Percentiles rank a stretch among this genome's conserved stretches.
Evolutionary conservation across 1,140 invertebrate species (phyloP).

Genomic region (Spodoptera frugiperda): DNA sequence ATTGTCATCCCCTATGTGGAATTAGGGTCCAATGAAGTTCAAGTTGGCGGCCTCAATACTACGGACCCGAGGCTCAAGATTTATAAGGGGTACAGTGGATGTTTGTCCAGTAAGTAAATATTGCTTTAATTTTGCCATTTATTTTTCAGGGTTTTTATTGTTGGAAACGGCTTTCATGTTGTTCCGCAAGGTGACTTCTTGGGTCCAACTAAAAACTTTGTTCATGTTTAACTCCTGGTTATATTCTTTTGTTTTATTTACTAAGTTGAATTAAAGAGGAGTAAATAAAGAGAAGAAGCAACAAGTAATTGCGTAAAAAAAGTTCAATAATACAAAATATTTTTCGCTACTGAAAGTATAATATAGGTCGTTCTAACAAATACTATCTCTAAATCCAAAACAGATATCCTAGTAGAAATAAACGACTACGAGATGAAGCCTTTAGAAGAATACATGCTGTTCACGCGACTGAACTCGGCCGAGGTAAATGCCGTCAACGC

Average conservation of each 20-base stretch:
- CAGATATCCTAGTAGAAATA: slow-evolving; percentile 93
- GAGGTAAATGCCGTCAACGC: slow-evolving; percentile 93
- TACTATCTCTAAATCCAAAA: neutral
- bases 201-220: too few relatives aligned
- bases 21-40: slow-evolving; percentile 91
- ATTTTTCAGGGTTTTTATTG: neutral
- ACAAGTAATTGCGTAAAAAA: too few relatives aligned
- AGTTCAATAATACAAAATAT: too few relatives aligned
- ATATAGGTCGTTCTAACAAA: neutral
- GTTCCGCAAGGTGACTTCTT: too few relatives aligned
- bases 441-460: slow-evolving; percentile 95
- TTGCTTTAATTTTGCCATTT: neutral
- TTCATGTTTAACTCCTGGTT: too few relatives aligned
- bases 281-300: too few relatives aligned
- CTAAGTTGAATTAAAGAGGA: too few relatives aligned
- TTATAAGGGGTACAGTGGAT: slow-evolving; percentile 95
- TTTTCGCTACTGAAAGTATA: too few relatives aligned
- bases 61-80: slow-evolving; percentile 92
- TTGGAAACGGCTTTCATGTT: too few relatives aligned
- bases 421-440: slow-evolving; percentile 93
- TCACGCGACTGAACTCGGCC: slow-evolving; percentile 92
- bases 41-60: slow-evolving; percentile 94
- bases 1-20: slow-evolving; percentile 88
- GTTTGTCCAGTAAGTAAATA: slow-evolving; percentile 92
- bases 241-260: too few relatives aligned